Evolutionary conservation across 2,888 invertebrate species (phyloP).

Genomic region (Pachycephus smyrnensis): DNA sequence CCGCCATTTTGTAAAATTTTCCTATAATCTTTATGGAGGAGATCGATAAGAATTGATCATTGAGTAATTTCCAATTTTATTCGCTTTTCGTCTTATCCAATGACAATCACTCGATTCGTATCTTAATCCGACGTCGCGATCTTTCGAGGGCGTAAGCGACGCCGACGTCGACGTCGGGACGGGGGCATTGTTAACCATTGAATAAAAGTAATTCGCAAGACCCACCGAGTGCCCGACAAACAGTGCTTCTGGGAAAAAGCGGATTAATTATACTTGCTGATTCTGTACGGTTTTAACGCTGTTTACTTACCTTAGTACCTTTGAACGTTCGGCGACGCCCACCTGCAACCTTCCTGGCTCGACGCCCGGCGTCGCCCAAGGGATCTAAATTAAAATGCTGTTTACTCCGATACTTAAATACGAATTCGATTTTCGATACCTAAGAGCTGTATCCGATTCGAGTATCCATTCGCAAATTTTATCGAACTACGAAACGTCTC

Average conservation of each 20-base stretch:
- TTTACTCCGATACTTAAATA: conserved; percentile 54
- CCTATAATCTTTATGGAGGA: background rate
- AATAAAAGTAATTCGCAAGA: conserved; percentile 41
- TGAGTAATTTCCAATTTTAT: background rate
- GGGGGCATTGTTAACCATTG: conserved; percentile 26
- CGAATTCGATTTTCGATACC: conserved; percentile 1
- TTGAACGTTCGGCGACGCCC: background rate
- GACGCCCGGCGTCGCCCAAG: background rate
- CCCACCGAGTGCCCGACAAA: conserved; percentile 47
- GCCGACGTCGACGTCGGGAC: conserved; percentile 19
- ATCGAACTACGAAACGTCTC: background rate
- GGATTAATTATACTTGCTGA: conserved; percentile 40
- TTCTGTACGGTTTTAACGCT: conserved; percentile 21
- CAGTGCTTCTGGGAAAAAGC: conserved; percentile 44
- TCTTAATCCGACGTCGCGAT: background rate
- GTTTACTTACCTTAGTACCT: conserved; percentile 12
- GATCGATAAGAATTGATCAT: background rate
- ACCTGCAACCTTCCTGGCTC: conserved; percentile 1
- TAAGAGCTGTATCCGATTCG: background rate
- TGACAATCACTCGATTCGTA: background rate
- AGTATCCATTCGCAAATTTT: background rate
- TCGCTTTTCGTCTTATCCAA: background rate
- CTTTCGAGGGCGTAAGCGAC: conserved; percentile 11
- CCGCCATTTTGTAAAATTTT: background rate
- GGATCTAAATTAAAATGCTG: conserved; percentile 57